These are phyloP conservation scores for Bibio marci DNA, from an alignment of 2,888 invertebrate species.

Conservation along the genomic window DNA sequence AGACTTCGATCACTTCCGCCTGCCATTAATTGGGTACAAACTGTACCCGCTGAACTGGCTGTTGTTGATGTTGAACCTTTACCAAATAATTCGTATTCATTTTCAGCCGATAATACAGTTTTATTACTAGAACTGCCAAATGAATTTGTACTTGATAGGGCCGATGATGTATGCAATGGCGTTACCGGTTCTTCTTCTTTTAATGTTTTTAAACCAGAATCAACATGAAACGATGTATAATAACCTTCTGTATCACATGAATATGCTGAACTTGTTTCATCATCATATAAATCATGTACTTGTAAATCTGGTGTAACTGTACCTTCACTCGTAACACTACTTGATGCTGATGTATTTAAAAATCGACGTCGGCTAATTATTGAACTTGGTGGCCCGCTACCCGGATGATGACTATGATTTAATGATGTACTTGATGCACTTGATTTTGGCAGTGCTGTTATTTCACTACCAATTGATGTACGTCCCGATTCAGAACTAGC, in stretches of 20 bases:
- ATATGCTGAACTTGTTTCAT: conserved; percentile 81
- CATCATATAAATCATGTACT: conserved; percentile 58
- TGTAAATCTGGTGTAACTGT: conserved; percentile 65
- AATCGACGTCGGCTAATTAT: conserved; percentile 48
- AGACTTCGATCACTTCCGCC: conserved; percentile 45
- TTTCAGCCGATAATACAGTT: conserved; percentile 57
- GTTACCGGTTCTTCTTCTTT: conserved; percentile 62
- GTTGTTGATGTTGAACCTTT: conserved; percentile 82
- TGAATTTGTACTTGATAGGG: conserved; percentile 43
- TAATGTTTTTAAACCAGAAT: conserved; percentile 76
- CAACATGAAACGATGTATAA: conserved; percentile 94
- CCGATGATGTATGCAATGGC: conserved; percentile 52
- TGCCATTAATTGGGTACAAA: conserved; percentile 66
- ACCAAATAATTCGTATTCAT: conserved; percentile 82
- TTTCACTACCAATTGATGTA: conserved; percentile 71
- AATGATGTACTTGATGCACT: conserved; percentile 53
- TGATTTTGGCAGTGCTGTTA: conserved; percentile 51
- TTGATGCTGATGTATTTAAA: conserved; percentile 59
- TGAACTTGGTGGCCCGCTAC: conserved; percentile 45
- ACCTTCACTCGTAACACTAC: conserved; percentile 71
- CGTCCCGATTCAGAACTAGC: conserved; percentile 80
- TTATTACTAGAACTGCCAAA: conserved; percentile 52
- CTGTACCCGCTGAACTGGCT: conserved; percentile 78
- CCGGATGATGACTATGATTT: conserved; percentile 34
- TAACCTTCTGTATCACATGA: conserved; percentile 96